phyloP scores from a whole-genome alignment of 2,888 invertebrate genomes.

The Clusia tigrina region DNA sequence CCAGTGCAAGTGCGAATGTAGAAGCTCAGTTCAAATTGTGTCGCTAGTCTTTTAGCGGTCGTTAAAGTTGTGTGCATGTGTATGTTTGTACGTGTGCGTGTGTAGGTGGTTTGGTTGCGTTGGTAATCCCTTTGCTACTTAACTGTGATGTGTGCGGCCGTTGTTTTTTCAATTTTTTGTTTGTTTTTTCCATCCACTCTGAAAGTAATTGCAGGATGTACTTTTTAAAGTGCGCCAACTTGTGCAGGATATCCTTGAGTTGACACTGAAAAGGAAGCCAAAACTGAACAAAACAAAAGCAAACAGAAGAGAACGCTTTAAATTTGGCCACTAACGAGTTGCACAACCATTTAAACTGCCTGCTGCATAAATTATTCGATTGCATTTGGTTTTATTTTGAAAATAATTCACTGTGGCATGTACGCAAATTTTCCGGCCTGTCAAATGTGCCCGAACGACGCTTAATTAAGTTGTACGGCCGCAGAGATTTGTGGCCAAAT shows the following conservation, averaged over 20 bases:
- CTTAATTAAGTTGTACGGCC: too few relatives aligned
- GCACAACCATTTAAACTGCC: too few relatives aligned
- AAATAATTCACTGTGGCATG: too few relatives aligned
- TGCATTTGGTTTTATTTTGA: background rate
- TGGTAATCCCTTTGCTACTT: too few relatives aligned
- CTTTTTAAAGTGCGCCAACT: background rate
- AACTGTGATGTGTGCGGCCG: too few relatives aligned
- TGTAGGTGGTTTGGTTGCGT: background rate
- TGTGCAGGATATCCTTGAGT: slow-evolving; percentile 50
- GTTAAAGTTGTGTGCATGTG: background rate
- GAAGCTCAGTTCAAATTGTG: slow-evolving; percentile 14
- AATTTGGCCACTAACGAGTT: too few relatives aligned
- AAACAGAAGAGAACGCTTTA: too few relatives aligned
- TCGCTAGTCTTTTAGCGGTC: background rate
- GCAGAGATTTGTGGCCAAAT: too few relatives aligned
- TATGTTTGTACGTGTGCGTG: background rate
- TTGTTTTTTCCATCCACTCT: background rate
- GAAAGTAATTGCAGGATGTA: slow-evolving; percentile 5
- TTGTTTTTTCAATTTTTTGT: background rate
- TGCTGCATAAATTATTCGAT: background rate
- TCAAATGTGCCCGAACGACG: too few relatives aligned
- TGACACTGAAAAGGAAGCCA: slow-evolving; percentile 43
- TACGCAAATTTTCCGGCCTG: too few relatives aligned
- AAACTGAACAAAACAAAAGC: too few relatives aligned
- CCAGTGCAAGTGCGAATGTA: too few relatives aligned